Base-by-base conservation (phyloP, 1,140 invertebrate species). In the Bicyclus anynana region DNA sequence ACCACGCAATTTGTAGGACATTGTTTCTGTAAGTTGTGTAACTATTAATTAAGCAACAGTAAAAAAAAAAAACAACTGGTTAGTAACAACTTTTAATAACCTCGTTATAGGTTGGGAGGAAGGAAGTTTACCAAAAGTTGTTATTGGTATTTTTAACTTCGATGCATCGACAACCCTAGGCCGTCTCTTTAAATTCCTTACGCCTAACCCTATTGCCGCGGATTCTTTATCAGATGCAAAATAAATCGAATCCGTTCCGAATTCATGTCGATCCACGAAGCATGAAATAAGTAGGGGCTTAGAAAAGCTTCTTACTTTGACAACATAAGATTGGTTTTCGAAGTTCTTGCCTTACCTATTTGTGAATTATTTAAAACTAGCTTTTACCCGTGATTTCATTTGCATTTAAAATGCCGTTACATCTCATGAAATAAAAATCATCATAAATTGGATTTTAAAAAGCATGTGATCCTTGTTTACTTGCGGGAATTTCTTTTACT, bases 251-350 rank as follows among this genome's bases (percentile, higher is more conserved):
- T 63, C 61, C 63, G 65, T 70, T 46, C 53, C 58, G 59, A 67
- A 57, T 59, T 73, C 62, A 65, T 53, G 60, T 78, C 66, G 66
- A 70, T 67, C 63, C 67, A 57, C 54, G 50, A 53, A 65, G 69
- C 74, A 69, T 72, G 66, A 74, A 77, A 79, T 77, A 68, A 62
- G 71, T 73, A 73, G 62, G 44, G 44, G 29, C 37, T 48, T 42
- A 51, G 46, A 47, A 48, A 37, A 55, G 37, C 37, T 40, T 40
- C 37, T 40, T 17, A 40, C 37, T 16, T 16, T 16, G 37, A 17
- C 13, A 2, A 17, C 14, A 14, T 16, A 16, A 40, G 13, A 17
- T 40, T 17, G 37, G 13, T 16, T 40, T 40, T 40, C 29, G 3
- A 33, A 10, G 3, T 2, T 10, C 3, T 12, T n/a, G n/a, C n/a